Evolutionary conservation across 2,888 invertebrate genomes (phyloP), one percentile per base, ranked within the genome.

Genomic region (Agonopterix alstromeriana): DNA sequence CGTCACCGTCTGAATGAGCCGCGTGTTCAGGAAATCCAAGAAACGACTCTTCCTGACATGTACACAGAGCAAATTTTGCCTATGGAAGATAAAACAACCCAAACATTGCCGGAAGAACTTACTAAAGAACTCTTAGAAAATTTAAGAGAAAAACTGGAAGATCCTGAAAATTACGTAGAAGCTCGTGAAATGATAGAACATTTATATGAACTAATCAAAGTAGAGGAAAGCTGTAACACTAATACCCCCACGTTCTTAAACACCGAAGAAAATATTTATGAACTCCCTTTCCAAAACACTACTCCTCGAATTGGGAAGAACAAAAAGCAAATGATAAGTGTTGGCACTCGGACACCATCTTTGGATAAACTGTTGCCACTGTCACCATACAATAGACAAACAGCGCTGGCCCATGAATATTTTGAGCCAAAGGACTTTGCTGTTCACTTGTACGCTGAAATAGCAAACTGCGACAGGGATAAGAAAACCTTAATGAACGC

Each of bases 141-240:
- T 55, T 79, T 95, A 10, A 89, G 92, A 49, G 92, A 92, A 57
- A 91, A 92, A 62, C 72, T 95, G 7, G 93, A 94, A 60, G 93
- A 93, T 67, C 94, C 94, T 0, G 91, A 92, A 48, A 92, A 93
- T 50, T 94, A 93, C 59, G 91, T 92, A 48, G 93, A 94, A 67
- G 94, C 94, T 2, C 87, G 93, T 40, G 94, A 94, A 73, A 93
- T 93, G 87, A 94, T 95, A 52, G 94, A 94, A 66, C 92, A 93
- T 61, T 80, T 94, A 5, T 94, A 94, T 63, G 94, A 94, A 71
- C 88, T 93, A 47, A 93, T 94, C 45, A 93, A 94, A 67, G 91
- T 93, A 2, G 93, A 93, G 63, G 93, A 93, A 60, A 91, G 89
- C 54, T 91, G 91, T 58, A 90, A 91, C 54, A 85, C 87, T 51